Evolutionary conservation across 2,113 vertebrate genomes (phyloP), one percentile per base, ranked within the genome.

Genomic region (Protobothrops flavoviridis): DNA sequence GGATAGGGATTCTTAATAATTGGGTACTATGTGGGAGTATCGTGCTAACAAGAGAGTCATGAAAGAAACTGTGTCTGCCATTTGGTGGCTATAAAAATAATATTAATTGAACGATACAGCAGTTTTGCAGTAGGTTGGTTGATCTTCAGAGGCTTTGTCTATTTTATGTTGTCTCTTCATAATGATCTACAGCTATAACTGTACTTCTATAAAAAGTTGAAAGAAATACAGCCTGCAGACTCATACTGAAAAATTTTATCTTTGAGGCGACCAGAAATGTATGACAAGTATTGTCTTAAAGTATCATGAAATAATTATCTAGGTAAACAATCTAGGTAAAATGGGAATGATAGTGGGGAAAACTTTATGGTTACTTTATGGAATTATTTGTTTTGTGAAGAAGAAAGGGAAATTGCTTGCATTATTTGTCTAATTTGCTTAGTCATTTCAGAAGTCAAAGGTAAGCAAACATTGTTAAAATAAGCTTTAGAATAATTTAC

Each of bases 11-110:
- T 95, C 87, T 96, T 95, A 94, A 93, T 96, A 96, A 95, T 89
- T 95, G 95, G 52, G 92, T 91, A 91, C 90, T 95, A 94, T 93
- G 96, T 96, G 93, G 94, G 94, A 96, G 94, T 95, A 94, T 89
- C 93, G 56, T 94, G 92, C 94, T 97, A 96, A 96, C 95, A 95
- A 97, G 92, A 95, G 94, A 96, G 94, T 95, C 94, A 95, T 96
- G 94, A 96, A 93, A 93, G 91, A 95, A 55, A 91, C 96, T 93
- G 90, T 94, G 90, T 50, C 87, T 94, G 94, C 10, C 86, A 94
- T 92, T 93, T 95, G 95, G 95, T 93, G 87, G 92, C 93, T 92
- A 95, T 94, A 90, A 93, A 95, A 94, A 94, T 93, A 95, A 50
- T 89, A 95, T 95, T 95, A 95, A 97, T 96, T 93, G 95, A 94